Evolutionary conservation across 2,113 vertebrate species (phyloP).

Genomic region (Lamprologus callipterus): DNA sequence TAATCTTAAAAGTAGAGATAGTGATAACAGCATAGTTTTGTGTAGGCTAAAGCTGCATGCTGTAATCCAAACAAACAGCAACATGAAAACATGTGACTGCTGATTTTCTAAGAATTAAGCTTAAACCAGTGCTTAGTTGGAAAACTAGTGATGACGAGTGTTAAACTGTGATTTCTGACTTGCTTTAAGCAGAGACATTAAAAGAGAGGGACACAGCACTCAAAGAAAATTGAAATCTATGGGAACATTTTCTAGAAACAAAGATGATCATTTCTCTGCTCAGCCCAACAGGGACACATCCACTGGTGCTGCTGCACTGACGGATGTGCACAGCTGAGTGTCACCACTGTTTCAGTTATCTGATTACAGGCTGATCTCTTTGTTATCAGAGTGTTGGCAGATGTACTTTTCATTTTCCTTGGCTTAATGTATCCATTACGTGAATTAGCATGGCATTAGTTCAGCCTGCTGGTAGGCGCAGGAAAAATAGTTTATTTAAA

Average conservation of each 20-base stretch:
- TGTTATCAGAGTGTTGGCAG: background rate
- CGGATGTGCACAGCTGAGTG: background rate
- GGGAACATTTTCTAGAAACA: background rate
- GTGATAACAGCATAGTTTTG: background rate
- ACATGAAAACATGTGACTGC: background rate
- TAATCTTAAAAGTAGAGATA: background rate
- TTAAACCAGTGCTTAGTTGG: fast-evolving
- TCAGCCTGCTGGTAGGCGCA: background rate
- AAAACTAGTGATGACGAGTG: background rate
- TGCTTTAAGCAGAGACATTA: background rate
- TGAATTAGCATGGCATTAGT: background rate
- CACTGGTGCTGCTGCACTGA: background rate
- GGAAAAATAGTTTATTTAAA: background rate
- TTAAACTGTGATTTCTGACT: background rate
- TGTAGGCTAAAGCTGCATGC: background rate
- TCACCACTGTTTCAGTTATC: background rate
- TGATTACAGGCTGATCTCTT: background rate
- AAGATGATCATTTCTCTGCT: background rate
- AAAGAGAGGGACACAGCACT: background rate
- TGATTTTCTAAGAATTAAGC: background rate
- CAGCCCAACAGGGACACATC: background rate
- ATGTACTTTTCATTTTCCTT: background rate
- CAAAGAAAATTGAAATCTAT: background rate
- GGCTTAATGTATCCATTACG: background rate
- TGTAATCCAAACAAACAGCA: background rate